These are phyloP conservation scores for Cheilosia vernalis DNA, from an alignment of 2,888 invertebrate genomes.

Conservation along the genomic window DNA sequence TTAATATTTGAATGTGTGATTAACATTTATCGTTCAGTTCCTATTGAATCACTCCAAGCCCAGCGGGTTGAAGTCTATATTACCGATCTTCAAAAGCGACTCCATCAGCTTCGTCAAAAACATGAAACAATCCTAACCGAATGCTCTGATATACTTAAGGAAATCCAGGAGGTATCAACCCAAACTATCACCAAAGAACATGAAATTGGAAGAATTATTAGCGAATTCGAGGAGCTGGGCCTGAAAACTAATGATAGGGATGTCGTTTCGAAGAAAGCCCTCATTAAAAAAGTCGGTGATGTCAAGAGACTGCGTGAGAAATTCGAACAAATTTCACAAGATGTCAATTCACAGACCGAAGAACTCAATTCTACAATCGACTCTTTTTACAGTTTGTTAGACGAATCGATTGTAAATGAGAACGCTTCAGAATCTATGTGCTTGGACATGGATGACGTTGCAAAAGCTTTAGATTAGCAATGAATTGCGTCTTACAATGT, in stretches of 20 bases:
- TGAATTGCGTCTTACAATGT: background rate
- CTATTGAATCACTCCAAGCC: conserved; percentile 20
- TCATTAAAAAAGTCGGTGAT: conserved; percentile 38
- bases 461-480: background rate
- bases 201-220: conserved; percentile 46
- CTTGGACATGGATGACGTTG: conserved; percentile 13
- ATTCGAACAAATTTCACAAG: conserved; percentile 37
- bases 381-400: conserved; percentile 39
- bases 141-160: conserved; percentile 77
- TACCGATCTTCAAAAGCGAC: conserved; percentile 77
- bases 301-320: conserved; percentile 37
- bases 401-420: background rate
- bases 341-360: conserved; percentile 8
- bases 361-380: conserved; percentile 11
- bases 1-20: background rate
- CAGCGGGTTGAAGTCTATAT: conserved; percentile 75
- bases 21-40: conserved; percentile 27
- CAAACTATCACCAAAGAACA: conserved; percentile 39
- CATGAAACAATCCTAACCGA: conserved; percentile 76
- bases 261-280: background rate
- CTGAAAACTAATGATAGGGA: background rate
- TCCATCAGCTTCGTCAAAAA: conserved; percentile 75
- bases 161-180: conserved; percentile 77
- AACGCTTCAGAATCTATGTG: conserved; percentile 13
- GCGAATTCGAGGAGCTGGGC: conserved; percentile 45